phyloP scores from a whole-genome alignment of 1,140 invertebrate genomes.

The Euwallacea similis region DNA sequence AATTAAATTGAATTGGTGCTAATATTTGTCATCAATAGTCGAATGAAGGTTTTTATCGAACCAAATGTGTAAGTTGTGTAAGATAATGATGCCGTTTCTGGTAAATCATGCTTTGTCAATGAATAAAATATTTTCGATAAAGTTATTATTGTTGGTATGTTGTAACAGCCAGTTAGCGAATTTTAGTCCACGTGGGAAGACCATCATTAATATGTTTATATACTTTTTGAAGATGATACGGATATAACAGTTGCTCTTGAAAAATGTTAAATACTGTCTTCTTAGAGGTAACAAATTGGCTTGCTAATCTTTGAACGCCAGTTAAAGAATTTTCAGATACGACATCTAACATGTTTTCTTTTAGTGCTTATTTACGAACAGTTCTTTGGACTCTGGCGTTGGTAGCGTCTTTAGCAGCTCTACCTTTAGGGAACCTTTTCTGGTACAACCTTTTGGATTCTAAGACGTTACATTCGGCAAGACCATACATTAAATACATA shows the following conservation, averaged over 20 bases:
- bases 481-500: neutral
- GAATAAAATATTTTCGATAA: neutral
- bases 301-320: neutral
- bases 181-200: neutral
- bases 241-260: neutral
- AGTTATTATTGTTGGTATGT: neutral
- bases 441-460: no score
- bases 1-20: neutral
- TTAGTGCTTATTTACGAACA: neutral
- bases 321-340: neutral
- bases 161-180: neutral
- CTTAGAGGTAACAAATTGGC: neutral
- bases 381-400: no score
- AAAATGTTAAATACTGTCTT: neutral
- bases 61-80: neutral
- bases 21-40: neutral
- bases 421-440: no score
- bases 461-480: no score
- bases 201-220: neutral
- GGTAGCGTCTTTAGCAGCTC: no score
- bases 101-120: neutral
- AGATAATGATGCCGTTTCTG: neutral
- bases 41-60: neutral
- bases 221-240: neutral
- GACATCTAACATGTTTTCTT: neutral